Evolutionary conservation across 2,888 invertebrate genomes (phyloP), one percentile per base, ranked within the genome.

Genomic region (Peribatodes rhomboidaria): DNA sequence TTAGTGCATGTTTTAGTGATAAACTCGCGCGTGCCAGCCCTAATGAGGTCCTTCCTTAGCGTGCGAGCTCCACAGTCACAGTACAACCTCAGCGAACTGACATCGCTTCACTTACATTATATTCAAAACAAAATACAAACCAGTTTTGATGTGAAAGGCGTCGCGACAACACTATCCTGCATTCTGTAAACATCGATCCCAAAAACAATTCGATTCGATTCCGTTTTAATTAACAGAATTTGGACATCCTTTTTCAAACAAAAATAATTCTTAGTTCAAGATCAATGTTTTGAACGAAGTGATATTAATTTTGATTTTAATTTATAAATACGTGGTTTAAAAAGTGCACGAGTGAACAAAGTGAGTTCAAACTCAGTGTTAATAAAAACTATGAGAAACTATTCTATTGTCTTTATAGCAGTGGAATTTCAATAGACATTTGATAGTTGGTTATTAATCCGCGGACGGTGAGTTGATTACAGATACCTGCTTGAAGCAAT

Each of bases 141-240:
- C 65, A 61, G 65, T 65, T 65, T 57, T 14, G 11, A 50, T 42
- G 55, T 64, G 63, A 64, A 64, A 61, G 60, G 56, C 42, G 10
- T n/a, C 50, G 31, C 20, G 54, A 54, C 27, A 39, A 22, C 53
- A 44, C 37, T n/a, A 13, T 46, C 39, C 33, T 50, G 50, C 18
- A n/a, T 46, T 20, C 44, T 7, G 44, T 20, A 20, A 22, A 46
- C 14, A 14, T 31, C 47, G 31, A 6, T 4, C 13, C 47, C 10
- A 31, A 37, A 37, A 1, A 35, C 13, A 52, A 6, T 35, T 27
- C 9, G 18, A 10, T 41, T 16, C 9, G 14, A 1, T 16, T n/a
- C 16, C 33, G 2, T 16, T 13, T 35, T 49, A 2, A 4, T 31
- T 22, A 9, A 31, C n/a, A 16, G 16, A 49, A 33, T 33, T 52